Conservation (phyloP, 1,140 invertebrate species). For the Chrysoperla carnea region DNA sequence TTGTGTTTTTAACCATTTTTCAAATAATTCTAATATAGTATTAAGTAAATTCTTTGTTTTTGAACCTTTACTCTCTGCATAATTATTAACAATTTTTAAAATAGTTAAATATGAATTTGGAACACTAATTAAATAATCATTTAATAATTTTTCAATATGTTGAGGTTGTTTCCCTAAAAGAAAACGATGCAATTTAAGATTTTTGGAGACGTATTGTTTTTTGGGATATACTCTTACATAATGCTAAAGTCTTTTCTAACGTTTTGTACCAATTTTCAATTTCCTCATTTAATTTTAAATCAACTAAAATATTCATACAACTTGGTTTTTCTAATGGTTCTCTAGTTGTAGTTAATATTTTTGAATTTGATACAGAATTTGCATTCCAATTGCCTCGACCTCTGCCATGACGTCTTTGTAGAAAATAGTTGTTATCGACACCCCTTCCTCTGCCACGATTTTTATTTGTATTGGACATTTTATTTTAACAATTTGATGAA, state of each 20-base stretch:
- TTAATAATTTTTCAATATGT: conserved; percentile 26
- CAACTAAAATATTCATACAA: background rate
- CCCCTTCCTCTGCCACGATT: conserved; percentile 5
- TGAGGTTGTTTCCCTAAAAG: conserved; percentile 33
- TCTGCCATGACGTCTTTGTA: background rate
- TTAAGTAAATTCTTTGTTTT: conserved; percentile 34
- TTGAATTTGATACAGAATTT: background rate
- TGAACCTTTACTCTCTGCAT: conserved; percentile 30
- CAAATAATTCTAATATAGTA: conserved; percentile 39
- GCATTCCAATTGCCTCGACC: background rate
- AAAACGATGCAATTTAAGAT: background rate
- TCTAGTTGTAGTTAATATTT: background rate
- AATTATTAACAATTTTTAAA: conserved; percentile 33
- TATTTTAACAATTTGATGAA: too few relatives aligned
- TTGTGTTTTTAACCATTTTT: conserved; percentile 23
- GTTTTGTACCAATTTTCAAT: conserved; percentile 13
- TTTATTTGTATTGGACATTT: too few relatives aligned
- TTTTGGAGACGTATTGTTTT: too few relatives aligned
- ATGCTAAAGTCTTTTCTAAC: conserved; percentile 17
- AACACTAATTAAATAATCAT: conserved; percentile 26
- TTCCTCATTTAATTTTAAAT: conserved; percentile 7
- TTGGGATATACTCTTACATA: conserved; percentile 12
- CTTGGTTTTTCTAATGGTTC: background rate
- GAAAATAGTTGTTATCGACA: background rate
- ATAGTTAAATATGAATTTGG: conserved; percentile 34